Evolutionary conservation across 1,140 invertebrate genomes (phyloP), one percentile per base, ranked within the genome.

Genomic region (Drosophila pectinifera): DNA sequence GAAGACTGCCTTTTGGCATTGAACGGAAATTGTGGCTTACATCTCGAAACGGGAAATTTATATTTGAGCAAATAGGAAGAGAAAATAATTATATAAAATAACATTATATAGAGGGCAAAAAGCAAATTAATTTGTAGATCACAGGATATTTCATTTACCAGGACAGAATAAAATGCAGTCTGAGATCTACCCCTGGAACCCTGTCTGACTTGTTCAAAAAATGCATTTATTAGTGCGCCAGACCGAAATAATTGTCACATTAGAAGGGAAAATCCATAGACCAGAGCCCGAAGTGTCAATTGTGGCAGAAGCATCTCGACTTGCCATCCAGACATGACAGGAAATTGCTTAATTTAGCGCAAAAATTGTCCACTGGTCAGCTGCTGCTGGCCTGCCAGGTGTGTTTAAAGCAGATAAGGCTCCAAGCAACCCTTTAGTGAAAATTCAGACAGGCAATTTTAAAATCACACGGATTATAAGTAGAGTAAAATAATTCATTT

Each of bases 261-360:
- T 76, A 53, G 83, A 83, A 58, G 55, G 69, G 63, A 28, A 65
- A 67, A 73, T 38, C 45, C 45, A 43, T 80, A 55, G 48, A 53
- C 64, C 54, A 63, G 34, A 34, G 20, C 14, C 46, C 20, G 18
- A 38, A 56, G 72, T 49, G 42, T 38, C 22, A 28, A 48, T 45
- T 48, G 61, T 42, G 31, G 49, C 38, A 42, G 22, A 28, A 31
- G 42, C 51, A 26, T 38, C 22, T 20, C 24, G 38, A 42, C 16
- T 18, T 54, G 26, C 58, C 18, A 51, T 31, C 59, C 67, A 80
- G 83, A 53, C 61, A 53, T 55, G 63, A 49, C 22, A 63, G 67
- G 22, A 83, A 88, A 88, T 88, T 88, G 83, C 79, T 88, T 88
- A 88, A 88, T 88, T 88, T 88, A 88, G 83, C 84, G 83, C 84